These are phyloP conservation scores for Pogoniulus pusillus DNA, from an alignment of 2,797 vertebrate genomes.

Conservation along the genomic window DNA sequence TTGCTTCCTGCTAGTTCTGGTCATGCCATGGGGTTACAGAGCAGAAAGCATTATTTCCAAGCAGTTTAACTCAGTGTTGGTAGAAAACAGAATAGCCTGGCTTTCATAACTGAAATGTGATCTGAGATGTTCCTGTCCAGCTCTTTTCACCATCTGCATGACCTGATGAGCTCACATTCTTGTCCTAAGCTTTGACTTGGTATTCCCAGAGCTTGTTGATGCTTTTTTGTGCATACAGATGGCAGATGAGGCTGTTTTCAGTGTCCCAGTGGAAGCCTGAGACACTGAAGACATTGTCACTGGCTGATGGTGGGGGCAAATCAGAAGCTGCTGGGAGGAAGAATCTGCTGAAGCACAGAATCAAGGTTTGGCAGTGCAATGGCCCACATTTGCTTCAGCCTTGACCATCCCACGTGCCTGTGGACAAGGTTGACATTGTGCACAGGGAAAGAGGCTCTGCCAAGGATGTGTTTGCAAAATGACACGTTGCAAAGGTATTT, in stretches of 20 bases:
- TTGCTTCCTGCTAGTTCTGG: constrained; percentile 43
- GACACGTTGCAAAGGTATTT: constrained; percentile 53
- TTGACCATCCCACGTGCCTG: background rate
- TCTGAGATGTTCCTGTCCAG: background rate
- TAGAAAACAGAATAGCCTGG: background rate
- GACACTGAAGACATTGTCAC: constrained; percentile 33
- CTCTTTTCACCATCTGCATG: background rate
- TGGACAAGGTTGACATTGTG: constrained; percentile 43
- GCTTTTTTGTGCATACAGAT: background rate
- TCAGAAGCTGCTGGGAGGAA: background rate
- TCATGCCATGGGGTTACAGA: constrained; percentile 34
- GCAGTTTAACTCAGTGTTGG: constrained; percentile 23
- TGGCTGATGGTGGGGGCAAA: background rate
- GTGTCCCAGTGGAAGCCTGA: background rate
- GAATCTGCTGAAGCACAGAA: background rate
- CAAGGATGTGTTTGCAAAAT: constrained; percentile 53
- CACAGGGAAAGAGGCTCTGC: background rate
- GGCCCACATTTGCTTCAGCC: constrained; percentile 15
- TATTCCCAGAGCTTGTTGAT: background rate
- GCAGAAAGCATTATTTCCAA: constrained; percentile 50
- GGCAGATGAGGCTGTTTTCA: background rate
- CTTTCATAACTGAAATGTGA: background rate
- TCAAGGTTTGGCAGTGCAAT: background rate
- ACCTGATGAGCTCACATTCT: background rate
- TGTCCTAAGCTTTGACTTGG: background rate